Conservation (phyloP, 2,113 vertebrate genomes). For the Heteronetta atricapilla region DNA sequence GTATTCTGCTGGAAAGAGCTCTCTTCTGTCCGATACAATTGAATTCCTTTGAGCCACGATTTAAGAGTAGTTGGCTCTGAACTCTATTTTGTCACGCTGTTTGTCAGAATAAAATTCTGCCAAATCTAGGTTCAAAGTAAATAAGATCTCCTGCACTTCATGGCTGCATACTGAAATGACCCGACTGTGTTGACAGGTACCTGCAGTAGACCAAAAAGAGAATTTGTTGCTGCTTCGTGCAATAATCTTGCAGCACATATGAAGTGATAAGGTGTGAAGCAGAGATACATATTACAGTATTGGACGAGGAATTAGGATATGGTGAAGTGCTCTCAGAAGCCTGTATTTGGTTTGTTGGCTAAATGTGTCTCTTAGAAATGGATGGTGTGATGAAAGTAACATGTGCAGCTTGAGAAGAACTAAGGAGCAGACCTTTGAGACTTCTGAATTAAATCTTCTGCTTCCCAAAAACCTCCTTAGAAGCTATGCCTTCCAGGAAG, state of each 20-base stretch:
- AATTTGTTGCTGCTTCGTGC: background rate
- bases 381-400: background rate
- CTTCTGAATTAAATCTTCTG: background rate
- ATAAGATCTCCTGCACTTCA: background rate
- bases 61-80: conserved; percentile 8
- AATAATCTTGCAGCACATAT: background rate
- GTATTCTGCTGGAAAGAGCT: background rate
- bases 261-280: background rate
- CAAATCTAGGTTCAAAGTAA: background rate
- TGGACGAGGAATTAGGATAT: background rate
- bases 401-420: background rate
- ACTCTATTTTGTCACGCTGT: conserved; percentile 8
- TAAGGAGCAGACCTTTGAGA: background rate
- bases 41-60: background rate
- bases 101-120: conserved; percentile 16
- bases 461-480: background rate
- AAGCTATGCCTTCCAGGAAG: background rate
- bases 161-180: background rate
- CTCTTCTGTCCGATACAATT: background rate
- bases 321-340: background rate
- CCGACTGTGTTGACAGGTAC: background rate
- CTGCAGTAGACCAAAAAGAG: background rate
- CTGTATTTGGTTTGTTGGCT: background rate
- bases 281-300: background rate
- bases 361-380: background rate